Evolutionary conservation across 2,888 invertebrate species (phyloP).

Genomic region (Netelia fuscicornis): DNA sequence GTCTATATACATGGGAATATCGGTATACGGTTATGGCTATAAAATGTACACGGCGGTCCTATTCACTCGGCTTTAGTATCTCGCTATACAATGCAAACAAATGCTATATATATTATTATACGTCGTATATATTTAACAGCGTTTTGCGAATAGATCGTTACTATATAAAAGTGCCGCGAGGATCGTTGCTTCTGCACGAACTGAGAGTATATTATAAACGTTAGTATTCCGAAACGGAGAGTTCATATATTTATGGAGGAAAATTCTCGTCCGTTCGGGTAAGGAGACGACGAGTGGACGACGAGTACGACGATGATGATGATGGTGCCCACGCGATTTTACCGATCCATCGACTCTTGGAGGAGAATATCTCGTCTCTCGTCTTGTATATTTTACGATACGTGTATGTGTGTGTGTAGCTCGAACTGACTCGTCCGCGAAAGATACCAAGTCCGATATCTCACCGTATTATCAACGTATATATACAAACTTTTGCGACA

Average conservation of each 20-base stretch:
- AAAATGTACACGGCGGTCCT: slow-evolving; percentile 40
- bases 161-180: slow-evolving; percentile 18
- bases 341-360: slow-evolving; percentile 46
- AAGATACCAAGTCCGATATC: slow-evolving; percentile 53
- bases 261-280: slow-evolving; percentile 49
- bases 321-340: slow-evolving; percentile 56
- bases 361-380: slow-evolving; percentile 32
- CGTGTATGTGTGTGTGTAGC: not conserved
- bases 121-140: slow-evolving; percentile 18
- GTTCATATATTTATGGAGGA: slow-evolving; percentile 48
- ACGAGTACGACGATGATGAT: slow-evolving; percentile 3
- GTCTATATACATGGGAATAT: not conserved
- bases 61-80: slow-evolving; percentile 36
- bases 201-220: not conserved
- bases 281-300: not conserved
- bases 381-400: not conserved
- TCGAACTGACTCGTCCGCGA: slow-evolving; percentile 31
- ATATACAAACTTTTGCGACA: slow-evolving; percentile 26
- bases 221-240: not conserved
- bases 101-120: slow-evolving; percentile 34
- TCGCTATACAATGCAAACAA: slow-evolving; percentile 35
- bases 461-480: not conserved
- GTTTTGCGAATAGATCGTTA: slow-evolving; percentile 33
- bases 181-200: slow-evolving; percentile 41
- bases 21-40: slow-evolving; percentile 7